phyloP scores from a whole-genome alignment of 1,140 invertebrate species.

The Dysdera silvatica region DNA sequence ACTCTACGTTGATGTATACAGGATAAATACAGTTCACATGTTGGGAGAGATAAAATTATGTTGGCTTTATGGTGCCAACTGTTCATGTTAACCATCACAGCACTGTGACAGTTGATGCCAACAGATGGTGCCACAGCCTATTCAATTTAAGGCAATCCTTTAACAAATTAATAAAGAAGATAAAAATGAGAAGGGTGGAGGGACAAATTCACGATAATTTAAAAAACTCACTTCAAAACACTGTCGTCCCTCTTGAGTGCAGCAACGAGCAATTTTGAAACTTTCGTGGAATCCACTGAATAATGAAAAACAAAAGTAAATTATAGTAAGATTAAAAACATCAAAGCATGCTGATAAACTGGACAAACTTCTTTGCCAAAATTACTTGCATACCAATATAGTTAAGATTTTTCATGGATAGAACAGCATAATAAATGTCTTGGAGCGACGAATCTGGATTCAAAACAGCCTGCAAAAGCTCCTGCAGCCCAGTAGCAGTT shows the following conservation, averaged over 20 bases:
- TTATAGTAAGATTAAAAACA: background rate
- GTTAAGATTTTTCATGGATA: constrained; percentile 44
- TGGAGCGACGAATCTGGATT: constrained; percentile 39
- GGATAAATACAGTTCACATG: too few species aligned
- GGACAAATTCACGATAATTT: too few species aligned
- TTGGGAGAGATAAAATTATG: too few species aligned
- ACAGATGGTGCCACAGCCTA: too few species aligned
- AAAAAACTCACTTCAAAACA: constrained; percentile 53
- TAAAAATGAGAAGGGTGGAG: too few species aligned
- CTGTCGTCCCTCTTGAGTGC: constrained; percentile 68
- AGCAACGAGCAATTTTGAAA: constrained; percentile 57
- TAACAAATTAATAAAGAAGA: too few species aligned
- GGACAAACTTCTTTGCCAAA: background rate
- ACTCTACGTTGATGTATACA: too few species aligned
- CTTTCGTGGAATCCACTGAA: constrained; percentile 47
- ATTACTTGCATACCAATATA: constrained; percentile 6
- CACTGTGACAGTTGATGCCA: too few species aligned
- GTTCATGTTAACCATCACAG: too few species aligned
- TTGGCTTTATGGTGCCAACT: too few species aligned
- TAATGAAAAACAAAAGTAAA: constrained; percentile 5
- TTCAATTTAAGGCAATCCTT: too few species aligned
- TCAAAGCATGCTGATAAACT: background rate
- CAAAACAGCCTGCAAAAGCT: constrained; percentile 47
- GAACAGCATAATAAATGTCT: constrained; percentile 43
- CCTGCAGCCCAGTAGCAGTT: constrained; percentile 35